Evolutionary conservation across 2,113 vertebrate genomes (phyloP).

Genomic region (Chrysemys picta): DNA sequence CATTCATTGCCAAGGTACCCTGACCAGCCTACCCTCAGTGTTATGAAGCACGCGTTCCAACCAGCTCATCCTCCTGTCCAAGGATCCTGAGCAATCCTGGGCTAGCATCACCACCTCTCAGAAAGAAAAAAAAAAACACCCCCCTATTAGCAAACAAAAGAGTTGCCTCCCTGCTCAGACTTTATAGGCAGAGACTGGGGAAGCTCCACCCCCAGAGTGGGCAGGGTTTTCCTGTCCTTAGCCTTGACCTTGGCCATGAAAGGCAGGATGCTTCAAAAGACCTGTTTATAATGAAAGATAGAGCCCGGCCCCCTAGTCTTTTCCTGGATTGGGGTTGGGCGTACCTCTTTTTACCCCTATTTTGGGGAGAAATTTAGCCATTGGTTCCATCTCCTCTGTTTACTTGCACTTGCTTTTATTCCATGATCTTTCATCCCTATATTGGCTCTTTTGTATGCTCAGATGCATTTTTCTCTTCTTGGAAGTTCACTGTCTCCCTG

Average conservation of each 20-base stretch:
- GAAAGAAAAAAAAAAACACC: too few relatives aligned
- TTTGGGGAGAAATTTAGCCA: background rate
- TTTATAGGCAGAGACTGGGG: background rate
- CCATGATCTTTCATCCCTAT: background rate
- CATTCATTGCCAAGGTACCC: background rate
- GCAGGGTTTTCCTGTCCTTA: background rate
- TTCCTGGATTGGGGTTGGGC: background rate
- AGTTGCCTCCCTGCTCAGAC: background rate
- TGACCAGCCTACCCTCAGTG: background rate
- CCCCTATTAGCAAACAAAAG: background rate
- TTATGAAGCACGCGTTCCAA: background rate
- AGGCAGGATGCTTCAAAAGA: background rate
- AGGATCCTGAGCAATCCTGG: background rate
- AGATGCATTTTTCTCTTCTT: background rate
- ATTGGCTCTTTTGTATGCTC: background rate
- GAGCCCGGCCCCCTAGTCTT: background rate
- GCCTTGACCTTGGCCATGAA: background rate
- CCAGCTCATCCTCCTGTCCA: background rate
- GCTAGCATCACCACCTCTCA: background rate
- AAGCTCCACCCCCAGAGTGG: background rate
- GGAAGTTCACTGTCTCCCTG: accelerated
- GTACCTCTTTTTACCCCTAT: background rate
- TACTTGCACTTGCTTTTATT: background rate
- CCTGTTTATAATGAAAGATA: background rate
- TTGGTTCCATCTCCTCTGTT: background rate